A percentile compares a stretch with the other conserved stretches of the same genome.
Conservation (phyloP, 2,888 invertebrate genomes). For the Thecocarcelia acutangulata region DNA sequence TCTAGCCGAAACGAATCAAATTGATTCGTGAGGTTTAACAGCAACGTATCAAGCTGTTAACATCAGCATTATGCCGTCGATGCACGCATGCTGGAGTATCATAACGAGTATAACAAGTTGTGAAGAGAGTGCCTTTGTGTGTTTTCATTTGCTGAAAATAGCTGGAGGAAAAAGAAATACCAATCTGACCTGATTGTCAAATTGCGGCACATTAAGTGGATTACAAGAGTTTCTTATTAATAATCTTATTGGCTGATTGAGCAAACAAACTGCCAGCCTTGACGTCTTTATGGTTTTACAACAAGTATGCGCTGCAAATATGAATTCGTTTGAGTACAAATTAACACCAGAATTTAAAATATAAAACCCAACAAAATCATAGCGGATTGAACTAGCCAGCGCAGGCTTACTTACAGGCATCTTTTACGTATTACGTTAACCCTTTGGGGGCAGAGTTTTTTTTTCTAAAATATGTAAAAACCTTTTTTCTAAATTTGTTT, state of each 20-base stretch:
- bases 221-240: constrained; percentile 49
- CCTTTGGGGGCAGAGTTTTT: no score
- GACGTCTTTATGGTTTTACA: constrained; percentile 29
- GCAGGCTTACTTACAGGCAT: no score
- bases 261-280: background rate
- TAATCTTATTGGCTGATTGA: constrained; percentile 15
- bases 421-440: no score
- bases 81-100: background rate
- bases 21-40: constrained; percentile 52
- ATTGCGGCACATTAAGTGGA: constrained; percentile 50
- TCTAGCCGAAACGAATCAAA: constrained; percentile 49
- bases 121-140: no score
- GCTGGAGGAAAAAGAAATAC: background rate
- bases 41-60: constrained; percentile 48
- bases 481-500: no score
- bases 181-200: constrained; percentile 37
- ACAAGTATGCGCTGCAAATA: no score
- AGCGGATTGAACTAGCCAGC: no score
- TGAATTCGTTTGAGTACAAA: no score
- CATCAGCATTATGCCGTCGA: constrained; percentile 20
- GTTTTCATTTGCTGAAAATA: no score
- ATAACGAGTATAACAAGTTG: background rate
- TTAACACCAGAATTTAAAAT: no score
- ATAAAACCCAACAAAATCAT: no score
- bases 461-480: no score